Evolutionary conservation across 2,113 vertebrate species (phyloP).

Genomic region (Tricholaema leucomelas): DNA sequence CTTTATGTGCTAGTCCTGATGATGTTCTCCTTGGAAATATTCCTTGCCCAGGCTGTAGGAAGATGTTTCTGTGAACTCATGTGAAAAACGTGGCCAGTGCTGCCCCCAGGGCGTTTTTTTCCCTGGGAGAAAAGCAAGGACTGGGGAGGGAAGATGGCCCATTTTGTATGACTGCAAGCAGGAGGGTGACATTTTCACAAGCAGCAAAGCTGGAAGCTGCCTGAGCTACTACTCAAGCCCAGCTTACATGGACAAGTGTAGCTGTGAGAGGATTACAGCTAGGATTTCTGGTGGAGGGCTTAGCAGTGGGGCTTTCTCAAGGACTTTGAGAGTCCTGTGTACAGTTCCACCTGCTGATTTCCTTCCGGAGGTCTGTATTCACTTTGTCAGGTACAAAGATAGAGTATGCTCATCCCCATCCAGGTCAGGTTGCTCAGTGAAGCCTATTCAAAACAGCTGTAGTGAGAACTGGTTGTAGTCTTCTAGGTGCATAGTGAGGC

Average conservation of each 20-base stretch:
- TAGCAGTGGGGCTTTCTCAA: neutral
- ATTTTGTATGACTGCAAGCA: neutral
- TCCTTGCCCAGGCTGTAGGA: neutral
- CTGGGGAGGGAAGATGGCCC: neutral
- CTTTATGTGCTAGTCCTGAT: neutral
- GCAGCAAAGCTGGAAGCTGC: neutral
- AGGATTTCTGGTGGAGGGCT: neutral
- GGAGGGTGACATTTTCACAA: neutral
- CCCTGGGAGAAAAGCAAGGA: neutral
- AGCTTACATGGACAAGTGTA: neutral
- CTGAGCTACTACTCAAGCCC: neutral
- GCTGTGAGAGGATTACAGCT: neutral
- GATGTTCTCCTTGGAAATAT: neutral
- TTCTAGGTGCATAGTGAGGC: neutral
- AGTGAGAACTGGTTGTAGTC: neutral
- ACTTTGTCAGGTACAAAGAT: neutral
- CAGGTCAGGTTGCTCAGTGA: neutral
- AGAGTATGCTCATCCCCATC: neutral
- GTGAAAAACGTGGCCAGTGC: neutral
- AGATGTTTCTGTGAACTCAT: neutral
- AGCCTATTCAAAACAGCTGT: rapidly evolving
- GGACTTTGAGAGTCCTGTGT: neutral
- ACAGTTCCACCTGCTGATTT: neutral
- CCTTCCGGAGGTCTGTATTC: neutral
- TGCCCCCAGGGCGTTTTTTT: neutral